These are phyloP conservation scores for Eilema caniola DNA, from an alignment of 2,888 invertebrate species.

Conservation along the genomic window DNA sequence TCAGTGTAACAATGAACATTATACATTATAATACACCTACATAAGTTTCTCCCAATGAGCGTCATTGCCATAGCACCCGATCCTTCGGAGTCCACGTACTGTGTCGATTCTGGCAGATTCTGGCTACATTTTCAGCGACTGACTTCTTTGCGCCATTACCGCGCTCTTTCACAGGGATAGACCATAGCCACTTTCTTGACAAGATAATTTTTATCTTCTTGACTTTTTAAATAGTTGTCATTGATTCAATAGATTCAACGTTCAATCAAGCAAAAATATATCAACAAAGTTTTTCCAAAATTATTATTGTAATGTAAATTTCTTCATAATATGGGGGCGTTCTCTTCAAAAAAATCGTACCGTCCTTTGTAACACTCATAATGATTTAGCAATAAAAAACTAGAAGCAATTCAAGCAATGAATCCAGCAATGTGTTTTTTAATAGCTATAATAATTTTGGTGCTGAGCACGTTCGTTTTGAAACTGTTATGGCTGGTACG, in stretches of 20 bases:
- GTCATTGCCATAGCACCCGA: no score
- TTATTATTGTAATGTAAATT: not conserved
- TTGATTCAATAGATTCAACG: not conserved
- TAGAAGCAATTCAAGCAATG: not conserved
- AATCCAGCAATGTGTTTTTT: constrained; percentile 52
- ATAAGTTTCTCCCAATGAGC: no score
- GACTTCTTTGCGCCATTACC: no score
- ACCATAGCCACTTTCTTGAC: not conserved
- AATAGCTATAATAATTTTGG: constrained; percentile 43
- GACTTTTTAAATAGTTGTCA: not conserved
- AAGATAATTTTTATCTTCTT: not conserved
- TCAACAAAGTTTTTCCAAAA: not conserved
- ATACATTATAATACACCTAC: no score
- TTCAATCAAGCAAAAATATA: not conserved
- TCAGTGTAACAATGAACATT: no score
- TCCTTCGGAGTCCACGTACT: no score
- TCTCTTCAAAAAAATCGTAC: not conserved
- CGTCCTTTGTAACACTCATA: not conserved
- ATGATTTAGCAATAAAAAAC: not conserved
- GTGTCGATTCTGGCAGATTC: no score
- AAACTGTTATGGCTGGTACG: constrained; percentile 63
- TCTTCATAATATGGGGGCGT: not conserved
- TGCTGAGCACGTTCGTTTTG: constrained; percentile 48
- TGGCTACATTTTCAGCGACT: no score
- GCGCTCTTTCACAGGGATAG: not conserved